Evolutionary conservation across 2,113 vertebrate genomes (phyloP).

Genomic region (Rattus rattus): DNA sequence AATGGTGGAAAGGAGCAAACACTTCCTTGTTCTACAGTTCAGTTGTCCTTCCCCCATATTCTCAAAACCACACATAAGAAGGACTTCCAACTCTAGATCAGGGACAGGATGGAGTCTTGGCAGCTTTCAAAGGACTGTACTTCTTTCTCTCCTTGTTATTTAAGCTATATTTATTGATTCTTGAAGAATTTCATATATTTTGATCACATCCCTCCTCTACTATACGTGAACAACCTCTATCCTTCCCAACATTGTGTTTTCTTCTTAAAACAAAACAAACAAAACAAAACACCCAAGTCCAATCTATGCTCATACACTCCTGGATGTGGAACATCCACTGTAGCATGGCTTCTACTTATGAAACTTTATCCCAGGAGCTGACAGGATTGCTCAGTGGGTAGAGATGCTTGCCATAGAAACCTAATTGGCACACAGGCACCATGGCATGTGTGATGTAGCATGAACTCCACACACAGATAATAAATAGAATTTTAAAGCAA

Average conservation of each 20-base stretch:
- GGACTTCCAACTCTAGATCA: accelerated
- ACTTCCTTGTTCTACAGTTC: not conserved
- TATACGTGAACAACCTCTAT: no score
- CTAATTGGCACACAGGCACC: not conserved
- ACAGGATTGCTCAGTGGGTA: not conserved
- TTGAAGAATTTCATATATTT: not conserved
- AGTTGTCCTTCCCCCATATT: accelerated
- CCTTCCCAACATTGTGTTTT: not conserved
- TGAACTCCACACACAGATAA: not conserved
- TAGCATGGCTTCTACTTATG: accelerated
- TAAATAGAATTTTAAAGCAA: not conserved
- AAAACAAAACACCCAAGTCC: not conserved
- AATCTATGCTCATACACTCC: not conserved
- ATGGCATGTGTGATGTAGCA: not conserved
- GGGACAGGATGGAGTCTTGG: not conserved
- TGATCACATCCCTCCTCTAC: not conserved
- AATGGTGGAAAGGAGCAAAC: not conserved
- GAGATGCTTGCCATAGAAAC: not conserved
- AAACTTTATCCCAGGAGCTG: not conserved
- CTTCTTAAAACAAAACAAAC: not conserved
- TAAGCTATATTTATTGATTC: not conserved
- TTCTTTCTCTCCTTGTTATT: not conserved
- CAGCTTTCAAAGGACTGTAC: not conserved
- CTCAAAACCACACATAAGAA: not conserved
- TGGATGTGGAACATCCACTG: not conserved